Evolutionary conservation across 2,888 invertebrate genomes (phyloP).

Genomic region (Leucophenga maculata): DNA sequence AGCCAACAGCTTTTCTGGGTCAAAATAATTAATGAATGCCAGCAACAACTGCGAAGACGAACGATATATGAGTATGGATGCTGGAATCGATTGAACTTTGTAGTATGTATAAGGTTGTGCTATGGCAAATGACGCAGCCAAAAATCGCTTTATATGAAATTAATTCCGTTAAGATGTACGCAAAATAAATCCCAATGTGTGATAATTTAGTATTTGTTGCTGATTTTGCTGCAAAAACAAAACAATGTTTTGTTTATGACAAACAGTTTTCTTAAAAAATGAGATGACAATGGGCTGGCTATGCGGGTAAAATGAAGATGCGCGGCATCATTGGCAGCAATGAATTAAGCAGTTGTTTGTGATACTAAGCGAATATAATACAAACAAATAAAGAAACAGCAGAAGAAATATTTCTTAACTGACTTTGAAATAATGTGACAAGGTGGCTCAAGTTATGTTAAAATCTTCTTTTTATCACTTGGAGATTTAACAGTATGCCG

Average conservation of each 20-base stretch:
- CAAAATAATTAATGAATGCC: conserved; percentile 61
- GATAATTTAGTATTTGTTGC: neutral
- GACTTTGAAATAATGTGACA: too few species aligned
- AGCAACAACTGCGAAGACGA: conserved; percentile 31
- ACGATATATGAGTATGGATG: neutral
- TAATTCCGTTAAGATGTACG: too few species aligned
- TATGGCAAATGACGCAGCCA: conserved; percentile 22
- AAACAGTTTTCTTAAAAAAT: neutral
- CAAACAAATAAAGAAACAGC: too few species aligned
- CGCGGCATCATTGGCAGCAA: too few species aligned
- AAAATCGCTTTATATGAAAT: conserved; percentile 10
- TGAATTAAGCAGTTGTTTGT: too few species aligned
- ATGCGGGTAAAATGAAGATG: too few species aligned
- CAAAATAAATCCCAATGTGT: neutral
- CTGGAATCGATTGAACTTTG: neutral
- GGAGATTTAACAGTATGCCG: too few species aligned
- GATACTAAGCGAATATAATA: too few species aligned
- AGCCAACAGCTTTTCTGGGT: conserved; percentile 51
- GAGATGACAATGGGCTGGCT: too few species aligned
- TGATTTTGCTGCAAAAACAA: neutral
- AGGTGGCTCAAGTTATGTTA: too few species aligned
- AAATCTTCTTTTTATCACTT: too few species aligned
- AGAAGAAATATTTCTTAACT: too few species aligned
- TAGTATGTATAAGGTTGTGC: neutral
- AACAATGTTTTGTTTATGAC: neutral